These are phyloP conservation scores for Drosophila basisetae DNA, from an alignment of 2,888 invertebrate genomes.

Conservation along the genomic window DNA sequence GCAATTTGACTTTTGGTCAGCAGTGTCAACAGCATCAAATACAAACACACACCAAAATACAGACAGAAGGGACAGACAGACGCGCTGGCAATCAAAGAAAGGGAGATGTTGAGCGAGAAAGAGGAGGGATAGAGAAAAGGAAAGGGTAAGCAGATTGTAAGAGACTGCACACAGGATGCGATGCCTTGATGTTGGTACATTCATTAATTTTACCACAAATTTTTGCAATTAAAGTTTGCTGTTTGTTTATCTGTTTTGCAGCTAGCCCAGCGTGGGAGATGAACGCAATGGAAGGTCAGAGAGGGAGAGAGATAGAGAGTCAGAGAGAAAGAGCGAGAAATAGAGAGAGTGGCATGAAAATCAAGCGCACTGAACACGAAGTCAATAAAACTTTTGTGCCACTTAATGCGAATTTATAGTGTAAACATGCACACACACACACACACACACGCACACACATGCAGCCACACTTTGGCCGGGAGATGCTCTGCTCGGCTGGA, in stretches of 20 bases:
- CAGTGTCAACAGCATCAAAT: constrained; percentile 71
- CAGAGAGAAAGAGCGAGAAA: background rate
- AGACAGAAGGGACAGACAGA: constrained; percentile 2
- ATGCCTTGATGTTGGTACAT: constrained; percentile 47
- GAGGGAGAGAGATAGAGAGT: no score
- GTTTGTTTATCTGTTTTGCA: constrained; percentile 77
- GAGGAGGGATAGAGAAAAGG: background rate
- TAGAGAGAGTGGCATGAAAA: constrained; percentile 56
- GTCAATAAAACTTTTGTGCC: constrained; percentile 80
- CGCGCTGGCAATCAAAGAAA: constrained; percentile 6
- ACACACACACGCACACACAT: constrained; percentile 8
- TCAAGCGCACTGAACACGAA: constrained; percentile 76
- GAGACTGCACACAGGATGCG: constrained; percentile 24
- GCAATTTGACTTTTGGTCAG: constrained; percentile 80
- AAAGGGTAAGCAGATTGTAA: constrained; percentile 18
- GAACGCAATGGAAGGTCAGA: no score
- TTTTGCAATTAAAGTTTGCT: constrained; percentile 79
- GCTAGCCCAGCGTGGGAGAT: background rate
- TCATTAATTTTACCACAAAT: constrained; percentile 80
- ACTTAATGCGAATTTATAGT: constrained; percentile 81
- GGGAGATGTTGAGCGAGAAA: background rate
- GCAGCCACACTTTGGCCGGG: background rate
- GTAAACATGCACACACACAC: constrained; percentile 71
- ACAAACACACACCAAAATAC: constrained; percentile 30
- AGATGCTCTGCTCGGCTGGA: constrained; percentile 12